phyloP scores from a whole-genome alignment of 1,140 invertebrate species.

The Tribolium castaneum region DNA sequence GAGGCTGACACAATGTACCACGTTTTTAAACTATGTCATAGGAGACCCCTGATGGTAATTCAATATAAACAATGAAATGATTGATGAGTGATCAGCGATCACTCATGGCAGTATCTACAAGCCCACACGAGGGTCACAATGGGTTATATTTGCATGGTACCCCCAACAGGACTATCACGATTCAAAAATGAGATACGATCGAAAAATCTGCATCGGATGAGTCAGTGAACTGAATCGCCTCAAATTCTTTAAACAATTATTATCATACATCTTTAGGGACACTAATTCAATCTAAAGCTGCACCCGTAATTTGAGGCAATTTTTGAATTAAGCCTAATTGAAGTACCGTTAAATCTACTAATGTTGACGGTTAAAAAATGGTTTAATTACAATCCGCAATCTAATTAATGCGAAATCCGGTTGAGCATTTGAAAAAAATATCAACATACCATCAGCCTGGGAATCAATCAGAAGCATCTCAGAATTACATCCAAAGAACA shows the following conservation, averaged over 20 bases:
- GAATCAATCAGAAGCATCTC: no score
- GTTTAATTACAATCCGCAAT: not conserved
- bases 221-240: no score
- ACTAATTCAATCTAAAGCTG: no score
- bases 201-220: no score
- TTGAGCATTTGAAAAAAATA: not conserved
- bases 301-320: no score
- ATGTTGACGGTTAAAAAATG: not conserved
- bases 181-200: no score
- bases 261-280: no score
- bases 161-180: not conserved
- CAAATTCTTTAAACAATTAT: no score
- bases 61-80: not conserved
- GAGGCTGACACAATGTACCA: not conserved
- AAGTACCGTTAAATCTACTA: not conserved
- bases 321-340: no score
- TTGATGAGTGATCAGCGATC: not conserved
- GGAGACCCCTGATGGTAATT: not conserved
- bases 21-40: not conserved
- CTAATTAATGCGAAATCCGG: not conserved
- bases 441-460: no score
- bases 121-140: not conserved
- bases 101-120: not conserved
- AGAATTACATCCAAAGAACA: no score
- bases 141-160: not conserved